phyloP scores from a whole-genome alignment of 2,888 invertebrate species.

The Amphipoea lucens region DNA sequence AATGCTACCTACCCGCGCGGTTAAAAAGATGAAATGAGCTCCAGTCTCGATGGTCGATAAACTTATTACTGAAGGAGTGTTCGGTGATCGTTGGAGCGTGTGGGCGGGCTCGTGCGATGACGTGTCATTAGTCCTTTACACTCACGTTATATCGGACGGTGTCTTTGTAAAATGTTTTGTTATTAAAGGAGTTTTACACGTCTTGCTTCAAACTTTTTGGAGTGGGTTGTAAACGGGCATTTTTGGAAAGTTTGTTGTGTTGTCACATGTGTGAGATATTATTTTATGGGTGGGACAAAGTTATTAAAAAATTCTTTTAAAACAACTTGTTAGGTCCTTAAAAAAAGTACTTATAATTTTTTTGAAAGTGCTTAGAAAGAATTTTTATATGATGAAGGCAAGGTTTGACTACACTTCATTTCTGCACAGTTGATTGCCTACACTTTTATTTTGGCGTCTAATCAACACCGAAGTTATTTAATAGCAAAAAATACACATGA shows the following conservation, averaged over 20 bases:
- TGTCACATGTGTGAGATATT: conserved; percentile 31
- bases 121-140: conserved; percentile 77
- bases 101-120: conserved; percentile 80
- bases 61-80: conserved; percentile 82
- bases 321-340: background rate
- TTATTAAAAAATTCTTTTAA: conserved; percentile 1
- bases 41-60: conserved; percentile 78
- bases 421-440: background rate
- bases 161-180: conserved; percentile 63
- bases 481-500: background rate
- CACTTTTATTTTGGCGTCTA: background rate
- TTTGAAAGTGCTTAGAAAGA: background rate
- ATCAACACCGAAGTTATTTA: background rate
- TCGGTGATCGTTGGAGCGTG: conserved; percentile 77
- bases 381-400: background rate
- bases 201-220: conserved; percentile 53
- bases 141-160: conserved; percentile 53
- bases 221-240: conserved; percentile 37
- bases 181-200: conserved; percentile 63
- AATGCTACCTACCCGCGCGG: conserved; percentile 65
- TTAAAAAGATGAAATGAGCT: conserved; percentile 71
- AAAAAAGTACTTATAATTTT: background rate
- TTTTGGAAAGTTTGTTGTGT: conserved; percentile 39
- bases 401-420: background rate
- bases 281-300: conserved; percentile 14